A percentile compares a stretch with the other conserved stretches of the same genome.
Evolutionary conservation across 2,888 invertebrate species (phyloP).

Genomic region (Pachycephus smyrnensis): DNA sequence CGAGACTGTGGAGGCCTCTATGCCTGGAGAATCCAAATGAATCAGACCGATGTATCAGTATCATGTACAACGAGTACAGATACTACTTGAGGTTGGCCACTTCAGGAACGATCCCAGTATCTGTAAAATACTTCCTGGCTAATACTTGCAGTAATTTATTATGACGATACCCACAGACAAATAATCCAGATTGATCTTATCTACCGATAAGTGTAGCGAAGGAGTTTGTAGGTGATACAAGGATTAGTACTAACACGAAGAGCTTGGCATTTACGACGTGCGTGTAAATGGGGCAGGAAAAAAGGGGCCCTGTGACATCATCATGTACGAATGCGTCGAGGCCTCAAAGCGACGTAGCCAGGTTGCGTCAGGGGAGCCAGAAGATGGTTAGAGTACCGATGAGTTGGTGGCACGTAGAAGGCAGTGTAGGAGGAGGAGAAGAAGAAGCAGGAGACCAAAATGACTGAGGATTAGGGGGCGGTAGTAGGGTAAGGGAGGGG

Average conservation of each 20-base stretch:
- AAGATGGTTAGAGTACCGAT: slow-evolving; percentile 21
- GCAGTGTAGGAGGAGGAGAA: slow-evolving; percentile 25
- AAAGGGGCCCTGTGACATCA: slow-evolving; percentile 43
- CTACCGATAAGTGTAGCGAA: neutral
- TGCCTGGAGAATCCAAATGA: neutral
- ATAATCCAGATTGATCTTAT: neutral
- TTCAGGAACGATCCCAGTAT: neutral
- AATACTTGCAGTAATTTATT: neutral
- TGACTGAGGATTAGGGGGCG: slow-evolving; percentile 22
- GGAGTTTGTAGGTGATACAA: slow-evolving; percentile 4
- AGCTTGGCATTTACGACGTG: neutral
- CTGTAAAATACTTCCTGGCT: neutral
- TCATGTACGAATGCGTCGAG: slow-evolving; percentile 44
- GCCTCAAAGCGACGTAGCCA: slow-evolving; percentile 37
- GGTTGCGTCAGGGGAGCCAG: slow-evolving; percentile 48
- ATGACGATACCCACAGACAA: neutral
- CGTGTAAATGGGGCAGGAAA: neutral
- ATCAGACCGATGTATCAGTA: neutral
- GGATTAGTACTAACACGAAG: neutral
- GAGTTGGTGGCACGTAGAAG: slow-evolving; percentile 20
- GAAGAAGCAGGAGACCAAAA: slow-evolving; percentile 15
- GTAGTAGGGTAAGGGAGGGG: slow-evolving; percentile 21
- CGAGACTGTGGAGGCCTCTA: neutral
- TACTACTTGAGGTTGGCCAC: neutral
- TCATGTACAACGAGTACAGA: neutral